A percentile compares a stretch with the other conserved stretches of the same genome.
Evolutionary conservation across 2,888 invertebrate species (phyloP).

Genomic region (Trisateles emortualis): DNA sequence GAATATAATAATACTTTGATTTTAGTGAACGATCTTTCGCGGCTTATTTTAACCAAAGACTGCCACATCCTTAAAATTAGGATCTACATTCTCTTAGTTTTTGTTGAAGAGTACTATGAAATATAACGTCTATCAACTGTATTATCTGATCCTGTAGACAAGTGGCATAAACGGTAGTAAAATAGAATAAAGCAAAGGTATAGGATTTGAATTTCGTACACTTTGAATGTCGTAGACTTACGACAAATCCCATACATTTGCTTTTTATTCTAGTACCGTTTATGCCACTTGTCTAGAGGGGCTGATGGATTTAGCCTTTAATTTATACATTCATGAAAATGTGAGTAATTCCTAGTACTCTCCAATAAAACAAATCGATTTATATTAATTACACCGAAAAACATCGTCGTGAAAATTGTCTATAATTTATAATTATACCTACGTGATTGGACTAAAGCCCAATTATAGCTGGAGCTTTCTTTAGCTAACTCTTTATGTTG

Average conservation of each 20-base stretch:
- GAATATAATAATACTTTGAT: slow-evolving; percentile 34
- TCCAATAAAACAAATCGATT: background rate
- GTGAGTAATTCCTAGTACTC: background rate
- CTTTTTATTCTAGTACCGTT: too few relatives aligned
- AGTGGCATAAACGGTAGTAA: too few relatives aligned
- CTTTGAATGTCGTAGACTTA: too few relatives aligned
- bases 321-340: too few relatives aligned
- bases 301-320: too few relatives aligned
- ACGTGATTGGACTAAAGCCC: slow-evolving; percentile 6
- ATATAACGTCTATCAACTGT: background rate
- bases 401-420: slow-evolving; percentile 10
- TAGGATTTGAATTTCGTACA: too few relatives aligned
- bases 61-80: slow-evolving; percentile 45
- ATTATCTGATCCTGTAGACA: too few relatives aligned
- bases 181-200: too few relatives aligned
- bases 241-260: too few relatives aligned
- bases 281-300: too few relatives aligned
- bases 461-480: background rate
- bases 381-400: slow-evolving; percentile 1
- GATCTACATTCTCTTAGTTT: slow-evolving; percentile 29
- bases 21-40: slow-evolving; percentile 39
- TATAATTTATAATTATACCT: background rate
- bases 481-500: background rate
- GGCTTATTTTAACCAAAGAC: slow-evolving; percentile 66
- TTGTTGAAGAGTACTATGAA: slow-evolving; percentile 6